Base-by-base conservation (phyloP, 1,140 invertebrate genomes). In the Zaprionus africanus region DNA sequence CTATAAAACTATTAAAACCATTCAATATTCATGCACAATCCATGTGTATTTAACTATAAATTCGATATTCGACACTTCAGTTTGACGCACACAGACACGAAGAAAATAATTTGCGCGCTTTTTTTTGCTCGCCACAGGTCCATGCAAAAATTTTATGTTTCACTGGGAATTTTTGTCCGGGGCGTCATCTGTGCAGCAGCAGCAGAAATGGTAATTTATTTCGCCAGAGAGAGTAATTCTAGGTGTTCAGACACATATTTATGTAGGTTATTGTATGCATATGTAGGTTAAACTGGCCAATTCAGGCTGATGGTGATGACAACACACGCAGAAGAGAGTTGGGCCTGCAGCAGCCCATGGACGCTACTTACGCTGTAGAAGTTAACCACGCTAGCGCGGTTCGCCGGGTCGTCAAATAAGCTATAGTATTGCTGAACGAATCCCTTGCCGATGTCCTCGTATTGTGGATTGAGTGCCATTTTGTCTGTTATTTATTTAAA, bases 371-470 rank as follows among this genome's bases (percentile, higher is more conserved):
- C 98, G 94, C 97, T 98, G 93, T 98, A 99, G 94, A 99, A 96
- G 93, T 96, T 97, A 61, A 96, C 95, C 90, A 99, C 95, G 93
- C 95, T 96, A 81, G 95, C 94, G 92, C 98, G 95, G 86, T 97
- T 96, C 69, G 93, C 93, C 77, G 96, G 96, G 94, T 98, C 97
- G 93, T 99, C 98, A 92, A 99, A 98, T 78, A 98, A 91, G 38
- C 94, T 94, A 93, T 99, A 99, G 94, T 98, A 99, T 94, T 98
- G 97, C 81, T 97, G 96, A 38, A 98, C 97, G 93, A 99, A 99
- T 76, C 96, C 96, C 94, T 98, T 98, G 65, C 97, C 97, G 91
- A 99, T 98, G 34, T 95, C 96, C 92, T 98, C 97, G 92, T 98
- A 99, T 86, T 97, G 96, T 67, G 96, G 96, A 94, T 98, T 98